Evolutionary conservation across 2,797 vertebrate species (phyloP).

Genomic region (Gallinago nigripennis): DNA sequence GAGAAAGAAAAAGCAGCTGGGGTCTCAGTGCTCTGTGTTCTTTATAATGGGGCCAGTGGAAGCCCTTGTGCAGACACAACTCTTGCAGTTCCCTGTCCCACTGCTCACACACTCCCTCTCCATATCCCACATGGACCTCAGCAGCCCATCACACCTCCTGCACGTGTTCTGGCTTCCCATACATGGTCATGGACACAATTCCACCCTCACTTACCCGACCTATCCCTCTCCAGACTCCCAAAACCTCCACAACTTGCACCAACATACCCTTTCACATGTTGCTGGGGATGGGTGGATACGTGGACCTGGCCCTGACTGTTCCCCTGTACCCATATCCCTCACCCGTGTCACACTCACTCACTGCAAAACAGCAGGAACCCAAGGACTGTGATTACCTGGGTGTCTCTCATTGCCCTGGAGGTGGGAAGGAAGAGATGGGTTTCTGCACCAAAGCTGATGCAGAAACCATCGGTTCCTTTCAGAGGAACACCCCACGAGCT

Average conservation of each 20-base stretch:
- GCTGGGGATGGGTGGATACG: background rate
- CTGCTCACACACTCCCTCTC: background rate
- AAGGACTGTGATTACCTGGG: background rate
- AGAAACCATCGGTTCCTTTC: background rate
- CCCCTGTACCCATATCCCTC: background rate
- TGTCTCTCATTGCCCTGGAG: background rate
- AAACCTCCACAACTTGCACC: background rate
- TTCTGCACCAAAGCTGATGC: background rate
- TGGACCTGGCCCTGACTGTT: background rate
- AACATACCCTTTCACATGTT: accelerated
- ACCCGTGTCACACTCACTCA: accelerated
- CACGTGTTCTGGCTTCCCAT: accelerated
- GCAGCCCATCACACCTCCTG: background rate
- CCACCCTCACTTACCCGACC: background rate
- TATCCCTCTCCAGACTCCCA: background rate
- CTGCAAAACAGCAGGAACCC: background rate
- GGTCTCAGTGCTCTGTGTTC: background rate
- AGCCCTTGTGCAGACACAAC: background rate
- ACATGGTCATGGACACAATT: accelerated
- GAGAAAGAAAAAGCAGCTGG: background rate
- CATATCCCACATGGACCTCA: background rate
- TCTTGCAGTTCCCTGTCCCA: accelerated
- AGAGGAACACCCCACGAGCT: background rate
- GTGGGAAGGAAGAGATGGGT: background rate
- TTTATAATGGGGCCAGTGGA: background rate